These are phyloP conservation scores for Argynnis bischoffii DNA, from an alignment of 2,888 invertebrate species.

Conservation along the genomic window DNA sequence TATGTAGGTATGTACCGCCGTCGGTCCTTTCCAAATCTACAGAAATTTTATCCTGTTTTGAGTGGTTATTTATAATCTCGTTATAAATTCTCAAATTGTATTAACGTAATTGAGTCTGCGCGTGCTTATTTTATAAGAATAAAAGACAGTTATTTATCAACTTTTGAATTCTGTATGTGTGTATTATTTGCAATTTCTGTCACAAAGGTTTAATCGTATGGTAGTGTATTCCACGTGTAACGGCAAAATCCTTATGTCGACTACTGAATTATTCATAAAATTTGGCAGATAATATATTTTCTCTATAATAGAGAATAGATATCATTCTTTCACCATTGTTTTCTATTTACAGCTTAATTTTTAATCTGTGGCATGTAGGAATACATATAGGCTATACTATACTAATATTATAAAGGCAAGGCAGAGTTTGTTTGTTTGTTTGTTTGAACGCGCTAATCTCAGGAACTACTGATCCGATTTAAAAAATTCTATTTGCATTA, in stretches of 20 bases:
- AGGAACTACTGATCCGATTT: too few relatives aligned
- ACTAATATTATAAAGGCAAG: too few relatives aligned
- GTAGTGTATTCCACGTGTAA: constrained; percentile 29
- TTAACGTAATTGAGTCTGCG: constrained; percentile 17
- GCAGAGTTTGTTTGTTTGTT: too few relatives aligned
- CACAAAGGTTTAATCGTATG: constrained; percentile 27
- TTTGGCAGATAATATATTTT: constrained; percentile 28
- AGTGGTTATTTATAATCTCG: constrained; percentile 29
- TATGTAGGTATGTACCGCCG: not conserved
- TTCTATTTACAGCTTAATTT: constrained; percentile 1
- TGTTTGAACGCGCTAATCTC: too few relatives aligned
- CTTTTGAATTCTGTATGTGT: constrained; percentile 21
- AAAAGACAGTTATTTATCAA: constrained; percentile 19
- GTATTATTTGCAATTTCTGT: constrained; percentile 28
- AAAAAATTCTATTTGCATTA: too few relatives aligned
- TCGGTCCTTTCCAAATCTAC: not conserved
- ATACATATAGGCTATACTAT: too few relatives aligned
- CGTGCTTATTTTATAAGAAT: constrained; percentile 4
- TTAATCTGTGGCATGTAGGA: not conserved
- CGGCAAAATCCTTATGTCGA: constrained; percentile 26
- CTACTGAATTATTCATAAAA: constrained; percentile 31
- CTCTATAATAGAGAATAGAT: constrained; percentile 19
- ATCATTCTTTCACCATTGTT: constrained; percentile 25
- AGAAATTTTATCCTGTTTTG: constrained; percentile 1
- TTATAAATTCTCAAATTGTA: constrained; percentile 18